phyloP scores from a whole-genome alignment of 2,888 invertebrate genomes.

The Linyphia triangularis region DNA sequence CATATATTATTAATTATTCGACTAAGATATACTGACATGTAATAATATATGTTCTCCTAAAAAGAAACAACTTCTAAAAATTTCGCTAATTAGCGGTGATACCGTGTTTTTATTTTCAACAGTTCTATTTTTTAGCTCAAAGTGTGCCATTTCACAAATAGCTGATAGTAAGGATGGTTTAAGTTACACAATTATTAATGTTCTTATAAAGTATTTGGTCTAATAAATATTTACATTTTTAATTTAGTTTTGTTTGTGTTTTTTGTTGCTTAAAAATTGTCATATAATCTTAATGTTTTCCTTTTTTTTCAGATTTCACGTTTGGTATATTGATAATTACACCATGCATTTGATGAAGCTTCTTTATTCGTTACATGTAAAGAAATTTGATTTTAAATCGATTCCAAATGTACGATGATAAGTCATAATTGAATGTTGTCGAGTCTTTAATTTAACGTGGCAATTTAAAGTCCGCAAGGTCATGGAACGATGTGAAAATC shows the following conservation, averaged over 20 bases:
- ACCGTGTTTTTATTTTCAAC: too few species aligned
- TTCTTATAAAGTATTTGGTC: neutral
- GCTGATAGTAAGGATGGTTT: neutral
- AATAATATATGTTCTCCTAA: too few species aligned
- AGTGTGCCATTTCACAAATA: too few species aligned
- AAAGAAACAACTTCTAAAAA: too few species aligned
- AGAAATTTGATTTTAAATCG: neutral
- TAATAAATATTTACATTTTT: neutral
- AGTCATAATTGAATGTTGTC: neutral
- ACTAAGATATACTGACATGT: too few species aligned
- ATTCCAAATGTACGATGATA: neutral
- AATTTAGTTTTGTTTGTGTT: neutral
- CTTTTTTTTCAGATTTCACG: slow-evolving; percentile 1
- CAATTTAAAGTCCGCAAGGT: slow-evolving; percentile 29
- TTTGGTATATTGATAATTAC: neutral
- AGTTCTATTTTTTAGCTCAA: too few species aligned
- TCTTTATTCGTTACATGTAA: neutral
- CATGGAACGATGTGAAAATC: slow-evolving; percentile 72
- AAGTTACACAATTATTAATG: neutral
- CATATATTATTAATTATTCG: too few species aligned
- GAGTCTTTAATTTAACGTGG: neutral
- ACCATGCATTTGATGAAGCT: slow-evolving; percentile 8
- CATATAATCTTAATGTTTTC: neutral
- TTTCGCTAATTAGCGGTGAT: too few species aligned
- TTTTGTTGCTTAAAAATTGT: neutral